Conservation (phyloP, 37 sponge, comb jelly and placozoan species). For the Ephydatia muelleri region DNA sequence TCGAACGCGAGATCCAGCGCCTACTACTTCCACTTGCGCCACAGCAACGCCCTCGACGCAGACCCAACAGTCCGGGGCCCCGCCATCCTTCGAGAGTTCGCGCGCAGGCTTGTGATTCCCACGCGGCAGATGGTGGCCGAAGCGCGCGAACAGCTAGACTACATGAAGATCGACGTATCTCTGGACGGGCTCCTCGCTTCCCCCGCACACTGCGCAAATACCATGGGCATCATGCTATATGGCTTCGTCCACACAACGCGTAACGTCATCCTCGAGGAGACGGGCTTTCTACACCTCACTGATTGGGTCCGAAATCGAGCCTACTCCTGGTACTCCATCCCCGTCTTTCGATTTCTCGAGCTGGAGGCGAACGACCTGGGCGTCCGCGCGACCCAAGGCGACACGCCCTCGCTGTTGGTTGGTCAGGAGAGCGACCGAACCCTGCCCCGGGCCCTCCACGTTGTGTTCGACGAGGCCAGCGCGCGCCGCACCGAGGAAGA, state of each 20-base stretch:
- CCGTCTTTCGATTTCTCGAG: constrained; percentile 18
- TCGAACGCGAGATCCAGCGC: constrained; percentile 29
- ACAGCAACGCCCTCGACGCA: constrained; percentile 9
- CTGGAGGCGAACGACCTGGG: neutral
- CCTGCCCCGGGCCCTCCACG: neutral
- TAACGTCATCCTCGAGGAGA: constrained; percentile 1
- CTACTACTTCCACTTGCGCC: neutral
- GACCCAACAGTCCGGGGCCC: neutral
- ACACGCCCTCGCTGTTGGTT: constrained; percentile 2
- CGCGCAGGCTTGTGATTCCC: neutral
- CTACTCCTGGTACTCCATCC: neutral
- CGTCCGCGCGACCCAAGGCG: neutral
- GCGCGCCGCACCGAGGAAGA: constrained; percentile 10
- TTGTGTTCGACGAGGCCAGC: constrained; percentile 11
- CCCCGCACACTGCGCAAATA: neutral
- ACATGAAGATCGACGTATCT: constrained; percentile 11
- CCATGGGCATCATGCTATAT: neutral
- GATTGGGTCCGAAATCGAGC: constrained; percentile 15
- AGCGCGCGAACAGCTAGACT: neutral
- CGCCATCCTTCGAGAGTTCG: neutral
- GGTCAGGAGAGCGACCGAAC: neutral
- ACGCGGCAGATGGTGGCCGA: neutral
- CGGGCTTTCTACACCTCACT: neutral
- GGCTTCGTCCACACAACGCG: constrained; percentile 1
- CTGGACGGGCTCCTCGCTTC: neutral